phyloP scores from a whole-genome alignment of 2,888 invertebrate genomes.

The Zygogramma bicolorata region DNA sequence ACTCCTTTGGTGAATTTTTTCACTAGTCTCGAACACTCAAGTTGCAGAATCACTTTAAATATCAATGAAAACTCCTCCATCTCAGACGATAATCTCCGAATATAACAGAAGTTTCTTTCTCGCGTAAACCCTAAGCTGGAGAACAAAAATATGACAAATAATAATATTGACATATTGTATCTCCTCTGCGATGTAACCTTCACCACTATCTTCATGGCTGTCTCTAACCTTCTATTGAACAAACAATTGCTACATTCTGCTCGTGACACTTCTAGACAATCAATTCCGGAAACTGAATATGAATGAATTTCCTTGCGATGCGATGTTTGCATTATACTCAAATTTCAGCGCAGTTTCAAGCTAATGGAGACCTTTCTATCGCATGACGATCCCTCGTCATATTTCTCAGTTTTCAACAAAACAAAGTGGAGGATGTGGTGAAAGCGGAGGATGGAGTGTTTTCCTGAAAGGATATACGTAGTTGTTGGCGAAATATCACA shows the following conservation, averaged over 20 bases:
- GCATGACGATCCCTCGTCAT: not conserved
- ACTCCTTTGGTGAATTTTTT: too few species aligned
- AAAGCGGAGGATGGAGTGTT: not conserved
- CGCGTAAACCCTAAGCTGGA: too few species aligned
- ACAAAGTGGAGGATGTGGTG: not conserved
- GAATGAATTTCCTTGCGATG: constrained; percentile 14
- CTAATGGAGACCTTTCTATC: not conserved
- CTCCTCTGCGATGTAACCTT: too few species aligned
- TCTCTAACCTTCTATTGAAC: constrained; percentile 22
- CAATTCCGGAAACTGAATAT: constrained; percentile 1
- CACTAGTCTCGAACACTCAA: too few species aligned
- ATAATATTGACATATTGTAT: too few species aligned
- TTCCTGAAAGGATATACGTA: not conserved
- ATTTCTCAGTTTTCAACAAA: not conserved
- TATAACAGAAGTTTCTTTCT: too few species aligned
- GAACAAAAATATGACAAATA: too few species aligned
- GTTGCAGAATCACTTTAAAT: too few species aligned
- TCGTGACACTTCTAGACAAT: constrained; percentile 16
- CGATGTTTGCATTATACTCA: not conserved
- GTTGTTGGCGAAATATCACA: not conserved
- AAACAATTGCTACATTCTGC: constrained; percentile 32
- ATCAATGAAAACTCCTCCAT: too few species aligned
- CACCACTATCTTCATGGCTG: not conserved
- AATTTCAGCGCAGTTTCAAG: not conserved
- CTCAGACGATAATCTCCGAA: too few species aligned